A percentile compares a stretch with the other conserved stretches of the same genome.
Evolutionary conservation across 2,888 invertebrate species (phyloP).

Genomic region (Diplolepis rosae): DNA sequence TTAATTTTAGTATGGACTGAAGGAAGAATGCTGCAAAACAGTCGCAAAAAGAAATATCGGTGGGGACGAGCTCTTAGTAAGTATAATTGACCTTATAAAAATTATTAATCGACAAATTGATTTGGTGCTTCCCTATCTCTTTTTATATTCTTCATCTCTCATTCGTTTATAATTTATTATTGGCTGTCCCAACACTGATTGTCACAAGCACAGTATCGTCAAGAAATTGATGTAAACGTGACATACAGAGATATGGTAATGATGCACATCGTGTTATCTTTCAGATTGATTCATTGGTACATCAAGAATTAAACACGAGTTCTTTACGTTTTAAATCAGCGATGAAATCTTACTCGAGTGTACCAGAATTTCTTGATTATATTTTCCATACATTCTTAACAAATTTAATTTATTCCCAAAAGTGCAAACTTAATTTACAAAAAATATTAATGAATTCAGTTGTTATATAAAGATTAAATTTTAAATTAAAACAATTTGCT

Average conservation of each 20-base stretch:
- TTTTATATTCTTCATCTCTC: not conserved
- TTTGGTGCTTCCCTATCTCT: not conserved
- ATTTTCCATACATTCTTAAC: too few species aligned
- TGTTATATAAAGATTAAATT: too few species aligned
- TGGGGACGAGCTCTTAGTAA: constrained; percentile 69
- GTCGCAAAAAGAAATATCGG: constrained; percentile 67
- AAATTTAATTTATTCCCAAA: too few species aligned
- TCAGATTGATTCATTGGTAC: not conserved
- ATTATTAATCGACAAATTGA: not conserved
- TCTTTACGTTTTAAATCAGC: not conserved
- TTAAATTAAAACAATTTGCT: constrained; percentile 23
- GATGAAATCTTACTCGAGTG: not conserved
- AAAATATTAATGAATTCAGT: not conserved
- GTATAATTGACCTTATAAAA: constrained; percentile 39
- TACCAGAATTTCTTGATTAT: too few species aligned
- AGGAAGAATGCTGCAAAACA: constrained; percentile 64
- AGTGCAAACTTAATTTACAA: too few species aligned
- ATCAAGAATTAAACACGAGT: constrained; percentile 1
- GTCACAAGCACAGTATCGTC: not conserved
- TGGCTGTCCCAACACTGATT: not conserved
- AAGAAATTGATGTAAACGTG: not conserved
- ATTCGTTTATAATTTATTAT: not conserved
- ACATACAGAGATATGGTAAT: not conserved
- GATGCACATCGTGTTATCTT: not conserved
- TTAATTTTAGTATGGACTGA: constrained; percentile 65